Conservation (phyloP, 2,888 invertebrate genomes). For the Ornithoptera alexandrae region DNA sequence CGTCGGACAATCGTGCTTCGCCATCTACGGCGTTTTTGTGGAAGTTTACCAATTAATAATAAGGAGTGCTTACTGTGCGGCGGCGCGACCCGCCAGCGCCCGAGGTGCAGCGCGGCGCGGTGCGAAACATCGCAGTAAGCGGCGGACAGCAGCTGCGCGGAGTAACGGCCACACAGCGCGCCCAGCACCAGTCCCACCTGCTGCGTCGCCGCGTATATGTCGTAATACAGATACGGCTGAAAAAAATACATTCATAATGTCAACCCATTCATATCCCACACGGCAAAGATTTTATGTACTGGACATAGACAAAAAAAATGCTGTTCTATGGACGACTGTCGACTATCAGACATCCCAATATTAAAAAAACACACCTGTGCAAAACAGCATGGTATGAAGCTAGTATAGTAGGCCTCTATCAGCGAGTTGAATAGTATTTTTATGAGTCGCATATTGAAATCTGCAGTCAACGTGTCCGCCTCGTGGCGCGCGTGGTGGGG, state of each 20-base stretch:
- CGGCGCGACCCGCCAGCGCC: constrained; percentile 81
- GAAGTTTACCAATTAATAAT: no score
- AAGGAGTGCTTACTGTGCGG: constrained; percentile 25
- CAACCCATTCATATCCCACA: no score
- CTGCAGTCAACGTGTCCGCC: constrained; percentile 89
- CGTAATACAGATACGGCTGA: constrained; percentile 86
- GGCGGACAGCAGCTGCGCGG: constrained; percentile 83
- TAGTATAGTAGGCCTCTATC: constrained; percentile 91
- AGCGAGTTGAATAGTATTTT: constrained; percentile 92
- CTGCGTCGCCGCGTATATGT: constrained; percentile 90
- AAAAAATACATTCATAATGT: neutral
- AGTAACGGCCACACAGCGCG: constrained; percentile 89
- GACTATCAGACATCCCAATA: no score
- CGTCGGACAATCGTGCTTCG: no score
- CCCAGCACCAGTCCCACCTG: constrained; percentile 92
- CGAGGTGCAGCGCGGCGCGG: constrained; percentile 93
- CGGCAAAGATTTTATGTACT: no score
- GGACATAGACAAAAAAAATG: no score
- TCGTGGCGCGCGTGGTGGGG: constrained; percentile 88
- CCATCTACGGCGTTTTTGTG: no score
- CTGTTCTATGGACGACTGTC: no score
- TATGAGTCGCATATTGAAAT: constrained; percentile 94
- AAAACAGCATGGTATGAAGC: constrained; percentile 94
- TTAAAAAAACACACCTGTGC: constrained; percentile 82
- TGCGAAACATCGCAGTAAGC: constrained; percentile 94